Base-by-base conservation (phyloP, 2,888 invertebrate species). In the Euphydryas editha region DNA sequence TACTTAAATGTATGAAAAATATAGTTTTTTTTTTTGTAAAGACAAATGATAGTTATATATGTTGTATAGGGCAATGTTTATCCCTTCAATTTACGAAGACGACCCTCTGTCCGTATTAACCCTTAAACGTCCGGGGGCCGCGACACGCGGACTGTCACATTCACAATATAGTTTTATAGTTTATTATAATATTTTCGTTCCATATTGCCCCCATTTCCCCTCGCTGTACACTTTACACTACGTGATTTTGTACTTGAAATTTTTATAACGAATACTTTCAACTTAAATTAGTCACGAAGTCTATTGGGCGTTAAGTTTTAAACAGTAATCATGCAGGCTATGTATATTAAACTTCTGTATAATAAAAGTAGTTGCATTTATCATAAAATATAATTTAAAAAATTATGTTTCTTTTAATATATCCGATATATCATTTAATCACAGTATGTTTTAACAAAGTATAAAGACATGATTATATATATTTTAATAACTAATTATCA, bases 111-210 rank as follows among this genome's bases (percentile, higher is more conserved):
- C 77, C 68, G 77, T 77, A 78, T 85, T 85, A 88, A 88, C 89
- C 90, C 89, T 87, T 85, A 86, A 87, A 84, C 79, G 67, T 62
- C 72, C 77, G 82, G 88, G 87, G 83, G 79, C 76, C 51, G 75
- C 82, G 88, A 83, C 90, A 91, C 89, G 90, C 89, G 87, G 84
- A 85, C 89, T 90, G 91, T 90, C 91, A 90, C 83, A 87, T 85
- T 85, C 89, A 91, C 85, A 90, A 91, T 88, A 90, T 84, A 83
- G 84, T 86, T 83, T 85, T 84, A 87, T 87, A 90, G 81, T 89
- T 90, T 89, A 89, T 88, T 90, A 88, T 88, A 88, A 91, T 91
- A 90, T 90, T 90, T 88, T 85, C 82, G 82, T 82, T 81, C 65
- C 81, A 83, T 85, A 87, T 88, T 87, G 84, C 82, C 82, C 83